Conservation (phyloP, 2,797 vertebrate genomes). For the Sphaeramia orbicularis region DNA sequence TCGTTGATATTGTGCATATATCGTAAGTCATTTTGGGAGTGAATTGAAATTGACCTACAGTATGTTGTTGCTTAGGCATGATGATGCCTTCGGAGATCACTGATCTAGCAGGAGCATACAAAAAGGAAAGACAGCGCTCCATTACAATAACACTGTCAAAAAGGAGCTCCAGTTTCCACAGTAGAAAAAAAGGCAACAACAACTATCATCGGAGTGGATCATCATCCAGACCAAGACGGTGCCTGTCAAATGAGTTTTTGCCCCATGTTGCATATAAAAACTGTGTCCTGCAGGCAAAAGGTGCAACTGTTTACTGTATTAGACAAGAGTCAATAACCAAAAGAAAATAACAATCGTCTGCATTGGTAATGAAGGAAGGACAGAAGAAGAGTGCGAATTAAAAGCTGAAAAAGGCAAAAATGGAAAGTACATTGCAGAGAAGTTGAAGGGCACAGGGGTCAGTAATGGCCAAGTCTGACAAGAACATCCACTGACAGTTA, state of each 20-base stretch:
- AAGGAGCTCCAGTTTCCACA: not conserved
- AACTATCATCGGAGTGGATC: slow-evolving; percentile 9
- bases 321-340: slow-evolving; percentile 26
- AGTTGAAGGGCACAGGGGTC: not conserved
- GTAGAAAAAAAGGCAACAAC: slow-evolving; percentile 5
- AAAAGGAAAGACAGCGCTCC: not conserved
- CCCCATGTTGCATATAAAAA: slow-evolving; percentile 49
- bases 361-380: not conserved
- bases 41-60: too few relatives aligned
- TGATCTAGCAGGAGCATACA: not conserved
- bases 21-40: too few relatives aligned
- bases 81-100: not conserved
- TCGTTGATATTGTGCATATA: not conserved
- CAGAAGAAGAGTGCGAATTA: slow-evolving; percentile 1
- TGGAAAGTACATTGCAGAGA: slow-evolving; percentile 5
- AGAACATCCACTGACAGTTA: slow-evolving; percentile 26
- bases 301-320: slow-evolving; percentile 31
- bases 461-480: slow-evolving; percentile 6
- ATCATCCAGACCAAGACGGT: slow-evolving; percentile 6
- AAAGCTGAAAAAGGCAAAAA: slow-evolving; percentile 2
- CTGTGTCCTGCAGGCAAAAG: slow-evolving; percentile 9
- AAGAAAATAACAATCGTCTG: slow-evolving; percentile 23
- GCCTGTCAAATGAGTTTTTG: slow-evolving; percentile 54
- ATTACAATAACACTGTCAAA: slow-evolving; percentile 4
- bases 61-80: too few relatives aligned